These are phyloP conservation scores for Erpornis zantholeuca DNA, from an alignment of 2,113 vertebrate genomes.

Conservation along the genomic window DNA sequence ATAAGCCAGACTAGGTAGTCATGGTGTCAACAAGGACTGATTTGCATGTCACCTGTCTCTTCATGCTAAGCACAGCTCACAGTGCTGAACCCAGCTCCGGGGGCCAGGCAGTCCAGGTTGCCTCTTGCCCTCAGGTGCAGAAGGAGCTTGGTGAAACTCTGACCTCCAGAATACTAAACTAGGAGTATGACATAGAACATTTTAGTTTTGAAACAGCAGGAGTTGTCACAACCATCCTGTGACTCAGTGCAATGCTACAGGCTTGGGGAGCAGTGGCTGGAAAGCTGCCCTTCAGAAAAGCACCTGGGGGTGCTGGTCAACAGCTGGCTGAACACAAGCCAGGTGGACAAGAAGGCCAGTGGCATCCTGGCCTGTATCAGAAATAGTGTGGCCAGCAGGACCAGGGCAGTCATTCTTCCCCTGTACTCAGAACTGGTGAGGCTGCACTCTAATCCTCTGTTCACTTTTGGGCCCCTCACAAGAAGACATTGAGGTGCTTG, in stretches of 20 bases:
- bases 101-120: neutral
- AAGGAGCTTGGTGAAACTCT: neutral
- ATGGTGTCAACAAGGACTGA: fast-evolving
- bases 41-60: neutral
- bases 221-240: neutral
- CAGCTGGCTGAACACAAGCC: neutral
- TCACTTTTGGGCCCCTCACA: neutral
- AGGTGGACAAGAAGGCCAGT: neutral
- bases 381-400: neutral
- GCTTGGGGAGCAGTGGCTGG: neutral
- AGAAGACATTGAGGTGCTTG: neutral
- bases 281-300: neutral
- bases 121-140: neutral
- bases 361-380: neutral
- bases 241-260: neutral
- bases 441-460: neutral
- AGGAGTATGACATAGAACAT: neutral
- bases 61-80: neutral
- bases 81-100: neutral
- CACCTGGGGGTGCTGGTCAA: fast-evolving
- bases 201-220: neutral
- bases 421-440: neutral
- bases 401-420: neutral
- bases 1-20: neutral
- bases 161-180: neutral